A percentile compares a stretch with the other conserved stretches of the same genome.
phyloP scores from a whole-genome alignment of 92 coral and sea anemone genomes.

The Siderastrea radians region DNA sequence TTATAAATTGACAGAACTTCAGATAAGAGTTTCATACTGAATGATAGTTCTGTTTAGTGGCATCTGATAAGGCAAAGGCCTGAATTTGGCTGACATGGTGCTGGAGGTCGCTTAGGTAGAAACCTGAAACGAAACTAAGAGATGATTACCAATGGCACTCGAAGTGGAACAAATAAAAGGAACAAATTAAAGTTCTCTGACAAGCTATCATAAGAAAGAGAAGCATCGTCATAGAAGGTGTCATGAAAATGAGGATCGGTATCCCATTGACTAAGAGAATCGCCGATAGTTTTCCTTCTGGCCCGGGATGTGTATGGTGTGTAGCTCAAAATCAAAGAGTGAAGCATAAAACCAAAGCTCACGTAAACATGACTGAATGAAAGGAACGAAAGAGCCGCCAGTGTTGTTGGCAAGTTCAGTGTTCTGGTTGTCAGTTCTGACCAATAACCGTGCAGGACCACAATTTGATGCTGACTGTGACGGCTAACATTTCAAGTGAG shows the following conservation, averaged over 20 bases:
- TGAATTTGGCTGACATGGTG: constrained; percentile 5
- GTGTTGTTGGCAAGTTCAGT: constrained; percentile 59
- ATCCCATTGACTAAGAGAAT: constrained; percentile 34
- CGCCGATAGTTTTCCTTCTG: constrained; percentile 24
- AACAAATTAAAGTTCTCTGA: constrained; percentile 10
- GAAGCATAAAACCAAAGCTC: constrained; percentile 57
- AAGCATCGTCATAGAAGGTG: constrained; percentile 2
- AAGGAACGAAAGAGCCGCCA: constrained; percentile 30
- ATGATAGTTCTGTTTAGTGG: constrained; percentile 29
- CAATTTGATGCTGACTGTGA: constrained; percentile 41
- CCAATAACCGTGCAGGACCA: constrained; percentile 42
- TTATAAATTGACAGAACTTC: constrained; percentile 19
- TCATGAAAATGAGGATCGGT: neutral
- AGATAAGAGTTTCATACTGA: constrained; percentile 28
- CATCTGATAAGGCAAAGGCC: constrained; percentile 16
- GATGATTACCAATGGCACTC: constrained; percentile 43
- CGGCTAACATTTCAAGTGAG: constrained; percentile 43
- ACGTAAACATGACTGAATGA: constrained; percentile 52
- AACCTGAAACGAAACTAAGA: constrained; percentile 28
- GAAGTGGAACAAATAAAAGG: constrained; percentile 10
- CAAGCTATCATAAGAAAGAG: neutral
- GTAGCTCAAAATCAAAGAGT: constrained; percentile 11
- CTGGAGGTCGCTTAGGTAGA: neutral
- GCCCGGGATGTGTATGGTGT: constrained; percentile 36
- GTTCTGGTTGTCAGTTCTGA: constrained; percentile 35